Percentiles rank a stretch among this genome's conserved stretches.
These are phyloP conservation scores for Fragum fragum DNA, from an alignment of 2,888 invertebrate genomes.

Conservation along the genomic window DNA sequence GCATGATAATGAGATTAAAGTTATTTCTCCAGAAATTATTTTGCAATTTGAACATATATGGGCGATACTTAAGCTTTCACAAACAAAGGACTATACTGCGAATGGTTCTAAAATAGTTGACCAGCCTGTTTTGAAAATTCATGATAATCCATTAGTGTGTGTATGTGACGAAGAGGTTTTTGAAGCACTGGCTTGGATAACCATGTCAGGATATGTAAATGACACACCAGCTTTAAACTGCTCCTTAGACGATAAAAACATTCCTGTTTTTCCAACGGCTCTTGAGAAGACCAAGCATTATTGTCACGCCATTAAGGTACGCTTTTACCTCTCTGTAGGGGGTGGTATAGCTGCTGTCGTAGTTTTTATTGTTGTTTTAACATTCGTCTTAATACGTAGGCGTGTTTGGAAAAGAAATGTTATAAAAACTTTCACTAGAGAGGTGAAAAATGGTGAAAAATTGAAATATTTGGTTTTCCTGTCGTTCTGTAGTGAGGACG, in stretches of 20 bases:
- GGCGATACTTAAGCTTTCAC: not conserved
- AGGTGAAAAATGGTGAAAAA: not conserved
- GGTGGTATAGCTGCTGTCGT: not conserved
- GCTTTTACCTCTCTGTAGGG: not conserved
- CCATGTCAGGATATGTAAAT: not conserved
- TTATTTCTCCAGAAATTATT: not conserved
- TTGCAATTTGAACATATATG: not conserved
- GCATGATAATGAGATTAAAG: constrained; percentile 3
- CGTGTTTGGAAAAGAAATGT: not conserved
- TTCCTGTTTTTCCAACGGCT: constrained; percentile 18
- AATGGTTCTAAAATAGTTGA: not conserved
- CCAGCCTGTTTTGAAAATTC: not conserved
- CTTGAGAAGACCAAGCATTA: not conserved
- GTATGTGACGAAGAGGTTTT: constrained; percentile 14
- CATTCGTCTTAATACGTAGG: not conserved
- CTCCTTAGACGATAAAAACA: not conserved
- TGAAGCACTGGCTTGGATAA: constrained; percentile 6
- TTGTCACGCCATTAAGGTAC: not conserved
- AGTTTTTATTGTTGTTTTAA: not conserved
- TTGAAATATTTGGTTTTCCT: constrained; percentile 22
- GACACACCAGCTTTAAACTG: not conserved
- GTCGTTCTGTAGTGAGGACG: constrained; percentile 36
- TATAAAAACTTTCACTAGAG: not conserved
- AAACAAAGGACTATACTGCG: not conserved
- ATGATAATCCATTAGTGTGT: constrained; percentile 23